Percentiles rank a stretch among this genome's conserved stretches.
phyloP scores from a whole-genome alignment of 1,140 invertebrate species.

The Lycorma delicatula region DNA sequence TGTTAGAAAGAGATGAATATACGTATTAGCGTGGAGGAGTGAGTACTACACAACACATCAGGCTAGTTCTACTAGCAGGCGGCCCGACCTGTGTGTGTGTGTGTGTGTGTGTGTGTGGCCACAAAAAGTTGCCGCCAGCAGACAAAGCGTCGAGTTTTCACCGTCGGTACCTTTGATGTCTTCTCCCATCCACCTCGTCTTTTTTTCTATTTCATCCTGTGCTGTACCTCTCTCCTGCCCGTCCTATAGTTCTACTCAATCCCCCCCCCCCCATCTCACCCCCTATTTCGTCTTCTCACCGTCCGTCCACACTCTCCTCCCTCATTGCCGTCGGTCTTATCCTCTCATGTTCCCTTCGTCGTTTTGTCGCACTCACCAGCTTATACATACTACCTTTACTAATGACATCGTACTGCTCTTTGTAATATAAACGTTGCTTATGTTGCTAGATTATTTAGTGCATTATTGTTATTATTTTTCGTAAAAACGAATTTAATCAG shows the following conservation, averaged over 20 bases:
- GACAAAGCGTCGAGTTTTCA: slow-evolving; percentile 1
- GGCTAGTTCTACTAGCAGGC: not conserved
- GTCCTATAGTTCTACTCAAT: not conserved
- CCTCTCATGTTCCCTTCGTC: too few species aligned
- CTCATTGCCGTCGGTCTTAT: not conserved
- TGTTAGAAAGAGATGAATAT: too few species aligned
- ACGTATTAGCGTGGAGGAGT: too few species aligned
- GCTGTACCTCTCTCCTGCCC: not conserved
- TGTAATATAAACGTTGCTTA: too few species aligned
- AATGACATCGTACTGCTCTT: too few species aligned
- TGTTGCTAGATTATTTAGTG: too few species aligned
- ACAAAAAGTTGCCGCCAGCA: not conserved
- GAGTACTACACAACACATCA: too few species aligned
- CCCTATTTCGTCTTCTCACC: not conserved
- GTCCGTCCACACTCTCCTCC: not conserved
- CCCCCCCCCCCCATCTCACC: not conserved
- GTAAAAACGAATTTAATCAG: too few species aligned
- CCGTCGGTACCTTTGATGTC: not conserved
- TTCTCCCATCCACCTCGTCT: not conserved
- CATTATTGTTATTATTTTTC: too few species aligned
- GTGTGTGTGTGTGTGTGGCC: not conserved
- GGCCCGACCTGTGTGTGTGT: not conserved
- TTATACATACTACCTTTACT: too few species aligned
- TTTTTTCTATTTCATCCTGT: not conserved
- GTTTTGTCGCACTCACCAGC: too few species aligned